Conservation (phyloP, 1,140 invertebrate species). For the Plectrocnemia conspersa region DNA sequence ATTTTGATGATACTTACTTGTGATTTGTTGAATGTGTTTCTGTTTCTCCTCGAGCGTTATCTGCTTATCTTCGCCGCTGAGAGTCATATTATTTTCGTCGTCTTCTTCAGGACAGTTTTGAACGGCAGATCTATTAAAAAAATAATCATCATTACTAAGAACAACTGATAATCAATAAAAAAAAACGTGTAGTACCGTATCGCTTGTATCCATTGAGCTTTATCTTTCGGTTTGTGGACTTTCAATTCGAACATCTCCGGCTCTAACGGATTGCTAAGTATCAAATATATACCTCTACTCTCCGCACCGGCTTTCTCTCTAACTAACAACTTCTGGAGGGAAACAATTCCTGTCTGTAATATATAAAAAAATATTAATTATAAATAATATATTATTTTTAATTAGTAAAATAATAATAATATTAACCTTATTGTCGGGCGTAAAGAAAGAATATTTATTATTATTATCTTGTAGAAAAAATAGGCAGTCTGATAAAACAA, state of each 20-base stretch:
- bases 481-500: conserved; percentile 85
- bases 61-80: conserved; percentile 69
- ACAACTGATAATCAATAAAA: conserved; percentile 15
- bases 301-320: conserved; percentile 89
- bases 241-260: conserved; percentile 96
- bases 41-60: conserved; percentile 66
- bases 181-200: conserved; percentile 56
- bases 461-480: conserved; percentile 88
- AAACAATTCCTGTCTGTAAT: conserved; percentile 79
- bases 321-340: conserved; percentile 84
- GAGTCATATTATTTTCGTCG: conserved; percentile 56
- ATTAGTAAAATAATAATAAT: not conserved
- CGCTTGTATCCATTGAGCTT: conserved; percentile 81
- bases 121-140: conserved; percentile 55
- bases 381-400: conserved; percentile 3
- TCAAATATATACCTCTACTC: conserved; percentile 81
- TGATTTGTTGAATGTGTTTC: conserved; percentile 65
- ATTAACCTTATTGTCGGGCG: conserved; percentile 74
- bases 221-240: conserved; percentile 82
- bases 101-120: conserved; percentile 63
- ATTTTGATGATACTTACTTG: conserved; percentile 61
- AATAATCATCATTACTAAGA: not conserved
- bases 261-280: conserved; percentile 77
- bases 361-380: conserved; percentile 28
- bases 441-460: conserved; percentile 76